Conservation (phyloP, 1,140 invertebrate genomes). For the Cecropterus lyciades region DNA sequence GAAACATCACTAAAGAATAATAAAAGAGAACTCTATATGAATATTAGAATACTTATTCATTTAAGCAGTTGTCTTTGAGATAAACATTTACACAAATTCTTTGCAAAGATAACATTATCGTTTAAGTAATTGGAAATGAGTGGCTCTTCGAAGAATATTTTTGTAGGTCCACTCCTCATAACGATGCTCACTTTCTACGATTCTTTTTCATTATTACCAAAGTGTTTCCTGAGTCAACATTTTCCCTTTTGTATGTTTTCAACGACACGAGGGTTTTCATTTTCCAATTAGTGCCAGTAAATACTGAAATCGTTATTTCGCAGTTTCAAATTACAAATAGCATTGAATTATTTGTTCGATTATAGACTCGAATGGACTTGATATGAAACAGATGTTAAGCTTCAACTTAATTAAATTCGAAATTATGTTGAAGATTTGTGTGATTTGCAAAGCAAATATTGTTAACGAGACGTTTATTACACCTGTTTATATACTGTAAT, state of each 20-base stretch:
- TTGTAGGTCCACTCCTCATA: not conserved
- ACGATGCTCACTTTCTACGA: not conserved
- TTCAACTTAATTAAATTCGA: not conserved
- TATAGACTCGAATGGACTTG: conserved; percentile 1
- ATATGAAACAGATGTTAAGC: not conserved
- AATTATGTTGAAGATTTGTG: not conserved
- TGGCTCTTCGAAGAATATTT: not conserved
- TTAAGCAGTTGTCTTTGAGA: not conserved
- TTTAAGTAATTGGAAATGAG: not conserved
- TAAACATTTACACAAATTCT: not conserved
- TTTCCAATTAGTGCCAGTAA: conserved; percentile 1
- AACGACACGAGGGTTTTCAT: not conserved
- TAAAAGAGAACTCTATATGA: too few relatives aligned
- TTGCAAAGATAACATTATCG: not conserved
- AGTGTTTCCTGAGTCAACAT: conserved; percentile 1
- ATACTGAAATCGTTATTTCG: not conserved
- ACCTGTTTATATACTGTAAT: too few relatives aligned
- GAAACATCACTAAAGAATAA: too few relatives aligned
- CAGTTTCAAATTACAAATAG: conserved; percentile 5
- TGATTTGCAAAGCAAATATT: not conserved
- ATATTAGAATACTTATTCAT: too few relatives aligned
- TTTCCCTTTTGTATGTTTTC: not conserved
- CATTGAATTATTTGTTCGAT: not conserved
- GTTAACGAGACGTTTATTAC: too few relatives aligned
- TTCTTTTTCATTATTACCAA: conserved; percentile 1